Evolutionary conservation across 2,888 invertebrate species (phyloP).

Genomic region (Cepaea hortensis): DNA sequence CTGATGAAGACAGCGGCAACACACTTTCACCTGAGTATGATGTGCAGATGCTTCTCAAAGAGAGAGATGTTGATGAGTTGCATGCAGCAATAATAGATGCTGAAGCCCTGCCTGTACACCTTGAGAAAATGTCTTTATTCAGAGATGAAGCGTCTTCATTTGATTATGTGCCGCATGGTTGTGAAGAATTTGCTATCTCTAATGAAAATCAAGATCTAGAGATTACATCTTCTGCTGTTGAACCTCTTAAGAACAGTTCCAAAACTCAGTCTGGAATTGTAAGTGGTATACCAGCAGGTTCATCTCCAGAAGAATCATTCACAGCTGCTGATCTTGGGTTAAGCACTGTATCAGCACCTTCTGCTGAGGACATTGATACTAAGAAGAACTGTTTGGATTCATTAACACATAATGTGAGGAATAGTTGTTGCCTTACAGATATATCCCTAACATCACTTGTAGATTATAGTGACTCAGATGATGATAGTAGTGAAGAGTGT

Average conservation of each 20-base stretch:
- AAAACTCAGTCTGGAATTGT: no score
- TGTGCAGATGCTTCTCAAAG: no score
- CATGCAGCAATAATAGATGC: background rate
- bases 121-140: background rate
- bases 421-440: background rate
- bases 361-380: background rate
- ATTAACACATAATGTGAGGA: background rate
- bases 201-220: background rate
- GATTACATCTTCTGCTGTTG: background rate
- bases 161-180: no score
- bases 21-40: background rate
- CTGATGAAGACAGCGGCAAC: background rate
- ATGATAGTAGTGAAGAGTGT: constrained; percentile 4
- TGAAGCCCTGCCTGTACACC: background rate
- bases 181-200: background rate
- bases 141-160: background rate
- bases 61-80: background rate
- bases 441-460: background rate
- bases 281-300: background rate
- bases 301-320: background rate
- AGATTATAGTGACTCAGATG: constrained; percentile 39
- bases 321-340: background rate
- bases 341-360: background rate
- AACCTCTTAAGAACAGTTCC: background rate
- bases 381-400: background rate